Conservation (phyloP, 1,140 invertebrate genomes). For the Pachypeltis micranthus region DNA sequence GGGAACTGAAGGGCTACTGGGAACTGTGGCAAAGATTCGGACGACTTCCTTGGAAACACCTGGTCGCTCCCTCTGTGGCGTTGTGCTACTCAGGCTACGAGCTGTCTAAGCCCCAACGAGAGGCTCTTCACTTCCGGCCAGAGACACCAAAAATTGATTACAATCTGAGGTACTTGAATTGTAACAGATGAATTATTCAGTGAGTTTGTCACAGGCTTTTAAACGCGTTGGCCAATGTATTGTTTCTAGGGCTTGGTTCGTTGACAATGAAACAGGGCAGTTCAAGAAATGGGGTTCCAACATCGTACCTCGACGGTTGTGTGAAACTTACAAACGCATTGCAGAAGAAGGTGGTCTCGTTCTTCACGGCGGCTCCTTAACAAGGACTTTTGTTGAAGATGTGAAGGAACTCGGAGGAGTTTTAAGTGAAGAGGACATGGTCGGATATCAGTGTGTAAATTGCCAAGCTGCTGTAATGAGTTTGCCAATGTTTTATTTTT, state of each 20-base stretch:
- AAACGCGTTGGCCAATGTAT: no score
- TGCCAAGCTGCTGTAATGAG: neutral
- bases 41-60: constrained; percentile 62
- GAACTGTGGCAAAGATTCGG: constrained; percentile 70
- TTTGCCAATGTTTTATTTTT: no score
- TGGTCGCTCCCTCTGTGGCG: constrained; percentile 64
- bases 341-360: constrained; percentile 55
- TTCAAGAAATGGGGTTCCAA: constrained; percentile 48
- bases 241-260: constrained; percentile 48
- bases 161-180: constrained; percentile 43
- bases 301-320: constrained; percentile 52
- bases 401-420: constrained; percentile 56
- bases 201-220: neutral
- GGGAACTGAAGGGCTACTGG: constrained; percentile 81
- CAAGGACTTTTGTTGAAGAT: constrained; percentile 55
- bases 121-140: constrained; percentile 40
- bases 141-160: constrained; percentile 44
- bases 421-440: constrained; percentile 59
- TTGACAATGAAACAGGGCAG: constrained; percentile 43
- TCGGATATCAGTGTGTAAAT: constrained; percentile 49
- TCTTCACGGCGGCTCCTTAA: constrained; percentile 65
- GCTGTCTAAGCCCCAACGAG: constrained; percentile 52
- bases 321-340: constrained; percentile 56
- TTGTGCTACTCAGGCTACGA: constrained; percentile 62
- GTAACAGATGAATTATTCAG: no score